These are phyloP conservation scores for Diloba caeruleocephala DNA, from an alignment of 2,888 invertebrate genomes.

Conservation along the genomic window DNA sequence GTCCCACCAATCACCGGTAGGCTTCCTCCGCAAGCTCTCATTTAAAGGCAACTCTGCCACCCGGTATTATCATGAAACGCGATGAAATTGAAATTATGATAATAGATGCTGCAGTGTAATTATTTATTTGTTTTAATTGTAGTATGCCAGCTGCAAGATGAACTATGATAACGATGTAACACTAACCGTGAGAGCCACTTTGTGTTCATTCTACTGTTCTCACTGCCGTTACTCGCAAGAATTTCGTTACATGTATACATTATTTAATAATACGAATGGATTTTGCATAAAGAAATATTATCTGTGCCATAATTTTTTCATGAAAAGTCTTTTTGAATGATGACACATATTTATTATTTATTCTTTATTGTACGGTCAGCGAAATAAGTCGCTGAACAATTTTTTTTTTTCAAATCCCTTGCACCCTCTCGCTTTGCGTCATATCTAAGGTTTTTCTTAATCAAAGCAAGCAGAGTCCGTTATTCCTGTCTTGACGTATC, in stretches of 20 bases:
- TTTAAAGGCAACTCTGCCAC: too few species aligned
- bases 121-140: conserved; percentile 27
- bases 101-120: too few species aligned
- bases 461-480: too few species aligned
- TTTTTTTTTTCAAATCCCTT: too few species aligned
- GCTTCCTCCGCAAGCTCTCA: too few species aligned
- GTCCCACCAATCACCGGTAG: too few species aligned
- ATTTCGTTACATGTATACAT: conserved; percentile 23
- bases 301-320: not conserved
- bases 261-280: conserved; percentile 11
- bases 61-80: not conserved
- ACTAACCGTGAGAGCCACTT: conserved; percentile 62
- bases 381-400: too few species aligned
- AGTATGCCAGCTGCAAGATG: conserved; percentile 44
- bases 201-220: conserved; percentile 48
- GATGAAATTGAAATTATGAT: not conserved
- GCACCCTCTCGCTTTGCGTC: too few species aligned
- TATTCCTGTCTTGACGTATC: too few species aligned
- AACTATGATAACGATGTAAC: conserved; percentile 63
- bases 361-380: too few species aligned
- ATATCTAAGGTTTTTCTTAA: too few species aligned
- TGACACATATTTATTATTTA: too few species aligned
- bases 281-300: conserved; percentile 2
- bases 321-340: conserved; percentile 2
- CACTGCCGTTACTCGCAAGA: conserved; percentile 53